These are phyloP conservation scores for Xestia c-nigrum DNA, from an alignment of 2,888 invertebrate genomes.

Conservation along the genomic window DNA sequence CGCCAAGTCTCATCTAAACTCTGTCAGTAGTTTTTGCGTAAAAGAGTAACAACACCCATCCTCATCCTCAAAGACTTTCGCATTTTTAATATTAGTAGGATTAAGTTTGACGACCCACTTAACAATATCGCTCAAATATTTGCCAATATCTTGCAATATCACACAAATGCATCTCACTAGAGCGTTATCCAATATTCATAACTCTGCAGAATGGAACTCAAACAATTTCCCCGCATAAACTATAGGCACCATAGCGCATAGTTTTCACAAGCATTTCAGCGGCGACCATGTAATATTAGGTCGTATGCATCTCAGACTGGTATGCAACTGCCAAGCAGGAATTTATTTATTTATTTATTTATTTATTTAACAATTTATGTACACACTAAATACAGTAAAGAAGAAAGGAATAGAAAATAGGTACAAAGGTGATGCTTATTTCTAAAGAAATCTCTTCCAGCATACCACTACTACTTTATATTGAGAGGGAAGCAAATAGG, in stretches of 20 bases:
- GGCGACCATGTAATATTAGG: constrained; percentile 65
- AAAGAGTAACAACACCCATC: too few relatives aligned
- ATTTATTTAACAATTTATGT: too few relatives aligned
- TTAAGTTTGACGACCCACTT: not conserved
- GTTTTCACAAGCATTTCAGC: constrained; percentile 61
- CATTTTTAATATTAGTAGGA: too few relatives aligned
- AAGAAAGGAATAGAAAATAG: too few relatives aligned
- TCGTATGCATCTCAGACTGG: constrained; percentile 67
- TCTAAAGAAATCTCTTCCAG: too few relatives aligned
- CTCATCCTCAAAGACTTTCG: too few relatives aligned
- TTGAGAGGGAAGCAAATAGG: constrained; percentile 68
- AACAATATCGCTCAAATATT: not conserved
- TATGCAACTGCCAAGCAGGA: constrained; percentile 67
- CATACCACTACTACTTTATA: too few relatives aligned
- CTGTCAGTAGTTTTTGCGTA: too few relatives aligned
- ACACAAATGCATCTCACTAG: not conserved
- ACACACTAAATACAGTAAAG: too few relatives aligned
- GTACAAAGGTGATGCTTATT: too few relatives aligned
- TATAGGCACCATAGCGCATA: constrained; percentile 41
- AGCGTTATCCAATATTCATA: constrained; percentile 6
- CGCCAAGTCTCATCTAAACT: too few relatives aligned
- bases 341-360: too few relatives aligned
- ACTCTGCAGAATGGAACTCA: constrained; percentile 22
- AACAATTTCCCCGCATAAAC: constrained; percentile 54
- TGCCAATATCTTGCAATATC: constrained; percentile 13